Base-by-base conservation (phyloP, 2,888 invertebrate genomes). In the Drosophila niveifrons region DNA sequence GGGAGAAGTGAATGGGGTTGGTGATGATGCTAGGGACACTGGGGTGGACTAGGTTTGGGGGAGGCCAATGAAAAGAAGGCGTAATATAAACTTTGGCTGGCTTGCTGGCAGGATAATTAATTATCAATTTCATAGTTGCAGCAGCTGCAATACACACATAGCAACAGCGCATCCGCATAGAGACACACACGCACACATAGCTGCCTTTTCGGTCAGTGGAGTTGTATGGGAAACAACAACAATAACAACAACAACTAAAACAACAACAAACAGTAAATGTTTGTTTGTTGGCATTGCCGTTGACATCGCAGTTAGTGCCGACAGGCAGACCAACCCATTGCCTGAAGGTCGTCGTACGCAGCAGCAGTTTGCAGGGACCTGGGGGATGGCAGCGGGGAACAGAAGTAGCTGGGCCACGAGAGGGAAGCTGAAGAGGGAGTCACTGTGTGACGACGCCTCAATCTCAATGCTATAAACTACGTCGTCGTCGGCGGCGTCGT, bases 401-500 rank as follows among this genome's bases (percentile, higher is more conserved):
- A 7, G 23, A 18, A 29, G 39, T 31, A 6, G 10, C 6, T 7
- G 56, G 59, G 56, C 41, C 46, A 23, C 31, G 10, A 10, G 3
- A 36, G 34, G 7, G n/a, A 11, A 17, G 8, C 13, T 36, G 36
- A 11, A 4, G 29, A 4, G 31, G 31, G 15, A 36, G 43, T 36
- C 31, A 34, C 29, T 47, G 53, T 34, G 52, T 57, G 64, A 55
- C 59, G 71, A 67, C 75, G 56, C 69, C 73, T 78, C 70, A 80
- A 71, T 75, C 72, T 82, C 88, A 87, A 87, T 83, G 87, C 75
- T 82, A 87, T 72, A 81, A 81, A 84, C 82, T 84, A 87, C 88
- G 82, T 82, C 72, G 82, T 72, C 55, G 72, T 51, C 23, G 51
- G 23, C 34, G 46, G 13, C 51, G 36, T 23, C 52, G 51, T n/a